Conservation (phyloP, 1,140 invertebrate genomes). For the Caenorhabditis briggsae region DNA sequence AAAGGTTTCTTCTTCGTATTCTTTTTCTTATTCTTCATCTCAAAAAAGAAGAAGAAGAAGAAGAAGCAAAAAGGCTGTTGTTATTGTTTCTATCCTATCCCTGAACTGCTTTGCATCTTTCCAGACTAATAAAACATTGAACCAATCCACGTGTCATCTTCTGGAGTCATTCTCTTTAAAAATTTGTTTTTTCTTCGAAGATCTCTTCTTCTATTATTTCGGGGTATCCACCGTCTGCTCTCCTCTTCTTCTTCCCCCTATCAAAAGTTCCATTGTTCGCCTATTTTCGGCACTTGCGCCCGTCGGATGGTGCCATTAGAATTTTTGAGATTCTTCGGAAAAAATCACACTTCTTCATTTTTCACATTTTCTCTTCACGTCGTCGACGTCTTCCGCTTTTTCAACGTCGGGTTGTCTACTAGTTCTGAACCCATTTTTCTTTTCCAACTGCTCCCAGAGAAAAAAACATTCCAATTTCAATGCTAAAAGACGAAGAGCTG, state of each 20-base stretch:
- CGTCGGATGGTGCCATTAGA: not conserved
- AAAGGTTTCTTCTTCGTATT: not conserved
- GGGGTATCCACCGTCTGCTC: not conserved
- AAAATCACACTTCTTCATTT: not conserved
- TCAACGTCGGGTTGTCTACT: not conserved
- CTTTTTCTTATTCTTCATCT: not conserved
- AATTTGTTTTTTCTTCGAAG: not conserved
- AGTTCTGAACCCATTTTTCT: not conserved
- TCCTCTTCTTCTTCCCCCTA: not conserved
- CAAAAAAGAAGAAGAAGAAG: slow-evolving; percentile 5
- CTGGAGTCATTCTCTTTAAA: not conserved
- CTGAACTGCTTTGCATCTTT: not conserved
- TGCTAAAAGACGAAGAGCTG: slow-evolving; percentile 37
- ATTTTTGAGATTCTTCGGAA: not conserved
- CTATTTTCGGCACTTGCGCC: slow-evolving; percentile 27
- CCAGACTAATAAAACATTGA: slow-evolving; percentile 28
- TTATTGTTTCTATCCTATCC: slow-evolving; percentile 16
- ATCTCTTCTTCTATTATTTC: slow-evolving; percentile 15
- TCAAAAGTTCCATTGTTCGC: slow-evolving; percentile 46
- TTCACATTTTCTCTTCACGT: not conserved
- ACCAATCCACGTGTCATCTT: slow-evolving; percentile 30
- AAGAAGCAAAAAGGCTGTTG: not conserved
- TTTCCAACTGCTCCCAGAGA: slow-evolving; percentile 2
- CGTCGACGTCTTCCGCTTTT: not conserved
- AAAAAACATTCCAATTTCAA: slow-evolving; percentile 29